Evolutionary conservation across 1,140 invertebrate genomes (phyloP), one percentile per base, ranked within the genome.

Genomic region (Psix sp.): DNA sequence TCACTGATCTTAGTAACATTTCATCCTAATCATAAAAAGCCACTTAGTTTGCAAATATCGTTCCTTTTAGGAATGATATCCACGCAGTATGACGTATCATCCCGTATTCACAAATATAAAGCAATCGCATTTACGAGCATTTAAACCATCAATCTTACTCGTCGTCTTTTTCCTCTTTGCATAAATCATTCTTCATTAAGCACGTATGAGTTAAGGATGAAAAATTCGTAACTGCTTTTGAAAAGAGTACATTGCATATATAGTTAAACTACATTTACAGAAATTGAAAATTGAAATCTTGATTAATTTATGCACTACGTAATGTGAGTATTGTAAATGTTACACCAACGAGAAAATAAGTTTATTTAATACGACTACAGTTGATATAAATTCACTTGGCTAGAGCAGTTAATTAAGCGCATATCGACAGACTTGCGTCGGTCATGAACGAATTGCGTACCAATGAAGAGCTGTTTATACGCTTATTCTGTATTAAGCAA

Each of bases 391-490:
- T 74, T 74, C 71, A 39, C 36, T 68, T 57, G 57, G 36, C 43
- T 74, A 31, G 56, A 63, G 60, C 62, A 59, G 71, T 57, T 74
- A 74, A 74, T 68, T 74, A 63, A 74, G 40, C 52, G 57, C 45
- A 46, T 63, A 67, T 63, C 56, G 57, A 63, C 49, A 51, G 59
- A 57, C 51, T 43, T 63, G 62, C 57, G 45, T 67, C 33, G 56
- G 49, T 68, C 63, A 74, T 67, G 63, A 67, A 63, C 59, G 49
- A 74, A 68, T 63, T 63, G 63, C 71, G 31, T 45, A 63, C 51
- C 65, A 68, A 74, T 74, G 59, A 68, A 63, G 72, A 42, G 70
- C 54, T 66, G 70, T 66, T 62, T 74, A 49, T 39, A 35, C 39
- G 56, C 31, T 43, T 48, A 68, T 67, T 74, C 57, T 63, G 46